A percentile compares a stretch with the other conserved stretches of the same genome.
Evolutionary conservation across 2,113 vertebrate genomes (phyloP).

Genomic region (Vicugna pacos): DNA sequence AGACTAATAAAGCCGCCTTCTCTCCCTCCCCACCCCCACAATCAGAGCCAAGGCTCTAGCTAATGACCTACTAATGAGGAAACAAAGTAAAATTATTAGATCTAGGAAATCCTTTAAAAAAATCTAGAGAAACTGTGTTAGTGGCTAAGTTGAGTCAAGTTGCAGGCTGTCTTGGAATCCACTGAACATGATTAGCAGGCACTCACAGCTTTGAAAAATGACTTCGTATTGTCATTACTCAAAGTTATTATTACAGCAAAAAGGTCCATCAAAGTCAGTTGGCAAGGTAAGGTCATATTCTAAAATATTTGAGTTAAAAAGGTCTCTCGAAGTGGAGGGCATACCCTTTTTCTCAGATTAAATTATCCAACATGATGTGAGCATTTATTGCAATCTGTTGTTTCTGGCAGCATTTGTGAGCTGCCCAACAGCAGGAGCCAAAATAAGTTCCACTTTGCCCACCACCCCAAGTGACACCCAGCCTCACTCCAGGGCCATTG

Average conservation of each 20-base stretch:
- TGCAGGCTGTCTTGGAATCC: not conserved
- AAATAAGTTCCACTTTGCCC: not conserved
- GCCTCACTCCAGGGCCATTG: not conserved
- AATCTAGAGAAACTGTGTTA: not conserved
- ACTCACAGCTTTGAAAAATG: not conserved
- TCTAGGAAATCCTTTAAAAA: not conserved
- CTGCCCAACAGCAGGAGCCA: not conserved
- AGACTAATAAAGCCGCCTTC: not conserved
- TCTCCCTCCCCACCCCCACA: no score
- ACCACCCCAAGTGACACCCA: not conserved
- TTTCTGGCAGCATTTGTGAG: slow-evolving; percentile 30
- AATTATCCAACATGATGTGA: slow-evolving; percentile 67
- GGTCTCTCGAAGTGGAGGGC: not conserved
- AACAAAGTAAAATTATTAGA: slow-evolving; percentile 19
- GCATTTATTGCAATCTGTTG: slow-evolving; percentile 63
- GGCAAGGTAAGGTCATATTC: not conserved
- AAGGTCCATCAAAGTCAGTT: not conserved
- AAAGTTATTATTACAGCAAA: not conserved
- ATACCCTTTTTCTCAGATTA: not conserved
- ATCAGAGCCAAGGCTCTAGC: not conserved
- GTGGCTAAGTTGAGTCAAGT: not conserved
- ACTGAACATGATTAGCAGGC: not conserved
- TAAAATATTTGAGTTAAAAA: not conserved
- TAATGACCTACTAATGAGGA: slow-evolving; percentile 49
- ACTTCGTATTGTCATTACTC: not conserved